Conservation (phyloP, 2,888 invertebrate genomes). For the Leucania comma region DNA sequence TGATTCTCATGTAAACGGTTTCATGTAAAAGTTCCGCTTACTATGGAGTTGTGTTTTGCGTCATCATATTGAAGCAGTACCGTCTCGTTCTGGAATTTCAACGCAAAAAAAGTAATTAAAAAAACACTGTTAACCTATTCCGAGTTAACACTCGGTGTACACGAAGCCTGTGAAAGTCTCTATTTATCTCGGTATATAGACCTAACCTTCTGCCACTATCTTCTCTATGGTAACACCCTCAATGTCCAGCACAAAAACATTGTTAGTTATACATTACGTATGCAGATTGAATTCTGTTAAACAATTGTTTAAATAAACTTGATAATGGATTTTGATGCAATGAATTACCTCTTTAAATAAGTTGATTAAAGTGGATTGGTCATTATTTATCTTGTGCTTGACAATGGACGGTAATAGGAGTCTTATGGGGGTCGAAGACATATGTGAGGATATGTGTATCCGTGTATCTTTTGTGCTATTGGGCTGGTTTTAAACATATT, state of each 20-base stretch:
- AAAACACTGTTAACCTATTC: background rate
- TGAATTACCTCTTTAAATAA: conserved; percentile 66
- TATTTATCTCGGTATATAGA: background rate
- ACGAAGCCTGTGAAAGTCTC: background rate
- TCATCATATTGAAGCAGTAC: background rate
- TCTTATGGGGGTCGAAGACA: conserved; percentile 41
- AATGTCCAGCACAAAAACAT: conserved; percentile 79
- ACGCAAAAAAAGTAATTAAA: background rate
- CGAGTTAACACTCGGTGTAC: background rate
- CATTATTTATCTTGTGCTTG: conserved; percentile 59
- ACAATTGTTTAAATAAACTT: conserved; percentile 75
- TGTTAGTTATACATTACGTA: conserved; percentile 80
- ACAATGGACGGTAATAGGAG: conserved; percentile 44
- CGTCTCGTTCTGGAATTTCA: background rate
- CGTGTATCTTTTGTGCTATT: conserved; percentile 5
- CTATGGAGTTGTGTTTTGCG: no score
- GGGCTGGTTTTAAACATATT: background rate
- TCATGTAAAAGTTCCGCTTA: no score
- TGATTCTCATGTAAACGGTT: no score
- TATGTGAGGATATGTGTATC: conserved; percentile 45
- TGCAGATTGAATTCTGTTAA: conserved; percentile 84
- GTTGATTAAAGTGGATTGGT: conserved; percentile 68
- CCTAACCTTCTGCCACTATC: conserved; percentile 1
- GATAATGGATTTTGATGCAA: conserved; percentile 63
- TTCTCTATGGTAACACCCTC: conserved; percentile 64